phyloP scores from a whole-genome alignment of 30 jellyfish, hydroid and myxozoan species.

The Rhopilema esculentum region DNA sequence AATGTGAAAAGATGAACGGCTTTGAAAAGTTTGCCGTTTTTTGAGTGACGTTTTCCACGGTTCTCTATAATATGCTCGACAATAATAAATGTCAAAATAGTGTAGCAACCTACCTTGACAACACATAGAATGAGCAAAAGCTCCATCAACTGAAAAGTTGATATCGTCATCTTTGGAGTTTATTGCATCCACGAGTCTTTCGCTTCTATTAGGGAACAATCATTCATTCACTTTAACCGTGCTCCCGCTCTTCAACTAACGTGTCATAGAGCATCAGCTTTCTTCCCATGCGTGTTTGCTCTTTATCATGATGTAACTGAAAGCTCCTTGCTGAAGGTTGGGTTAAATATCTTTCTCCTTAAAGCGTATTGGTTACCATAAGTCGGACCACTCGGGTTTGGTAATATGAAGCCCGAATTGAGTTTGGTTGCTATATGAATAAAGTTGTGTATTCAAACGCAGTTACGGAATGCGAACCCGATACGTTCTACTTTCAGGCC shows the following conservation, averaged over 20 bases:
- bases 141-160: neutral
- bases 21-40: too few species aligned
- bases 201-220: too few species aligned
- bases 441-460: neutral
- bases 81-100: too few species aligned
- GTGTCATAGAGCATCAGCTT: too few species aligned
- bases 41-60: too few species aligned
- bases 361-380: neutral
- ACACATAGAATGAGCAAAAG: neutral
- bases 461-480: neutral
- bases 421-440: neutral
- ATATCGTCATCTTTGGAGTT: neutral
- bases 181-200: neutral
- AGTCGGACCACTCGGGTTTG: conserved; percentile 11
- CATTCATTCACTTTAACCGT: too few species aligned
- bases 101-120: neutral
- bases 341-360: neutral
- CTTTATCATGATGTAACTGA: too few species aligned
- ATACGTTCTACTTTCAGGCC: neutral
- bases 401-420: neutral
- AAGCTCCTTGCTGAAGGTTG: too few species aligned
- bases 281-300: too few species aligned
- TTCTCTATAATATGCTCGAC: too few species aligned
- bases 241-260: too few species aligned
- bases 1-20: too few species aligned